Base-by-base conservation (phyloP, 2,797 vertebrate species). In the Oreonectes daqikongensis region DNA sequence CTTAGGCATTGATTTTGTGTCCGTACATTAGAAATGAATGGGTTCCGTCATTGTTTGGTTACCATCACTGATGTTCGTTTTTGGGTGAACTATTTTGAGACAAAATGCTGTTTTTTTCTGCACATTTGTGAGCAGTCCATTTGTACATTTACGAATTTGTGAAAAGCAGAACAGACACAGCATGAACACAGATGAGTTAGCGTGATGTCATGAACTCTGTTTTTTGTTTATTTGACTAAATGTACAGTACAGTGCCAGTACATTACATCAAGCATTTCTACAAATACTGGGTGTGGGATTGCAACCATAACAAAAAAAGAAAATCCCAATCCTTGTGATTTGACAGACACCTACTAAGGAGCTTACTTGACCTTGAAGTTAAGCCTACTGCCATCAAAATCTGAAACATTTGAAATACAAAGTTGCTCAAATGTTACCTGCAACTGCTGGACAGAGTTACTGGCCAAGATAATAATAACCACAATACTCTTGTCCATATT, bases 171-270 rank as follows among this genome's bases (percentile, higher is more conserved):
- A 52, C n/a, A 52, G 48, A 52, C 48, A 52, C 9, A 10, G n/a
- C 48, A 20, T 52, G 8, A 28, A 53, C 20, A 24, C 35, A 53
- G 32, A 18, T 73, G 28, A 64, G 26, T 10, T 73, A n/a, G 10
- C 5, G 15, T 50, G 42, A 63, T 72, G n/a, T 63, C 42, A 18
- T 72, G 14, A 35, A 61, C 42, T 22, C 38, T 28, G 3, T 60
- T 26, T 35, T 32, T 32, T 72, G 50, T 52, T 50, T 72, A 64
- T 50, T 73, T 73, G 20, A 44, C 42, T 63, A 72, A 63, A 50
- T 24, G 59, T 72, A n/a, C 50, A 38, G 59, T 72, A n/a, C 50
- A 20, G 10, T 5, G 2, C 20, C 20, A 52, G 2, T 38, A 7
- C 32, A 8, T 6, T 7, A 2, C 59, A 50, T 72, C 26, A 48